Evolutionary conservation across 2,113 vertebrate species (phyloP).

Genomic region (Philantomba maxwellii): DNA sequence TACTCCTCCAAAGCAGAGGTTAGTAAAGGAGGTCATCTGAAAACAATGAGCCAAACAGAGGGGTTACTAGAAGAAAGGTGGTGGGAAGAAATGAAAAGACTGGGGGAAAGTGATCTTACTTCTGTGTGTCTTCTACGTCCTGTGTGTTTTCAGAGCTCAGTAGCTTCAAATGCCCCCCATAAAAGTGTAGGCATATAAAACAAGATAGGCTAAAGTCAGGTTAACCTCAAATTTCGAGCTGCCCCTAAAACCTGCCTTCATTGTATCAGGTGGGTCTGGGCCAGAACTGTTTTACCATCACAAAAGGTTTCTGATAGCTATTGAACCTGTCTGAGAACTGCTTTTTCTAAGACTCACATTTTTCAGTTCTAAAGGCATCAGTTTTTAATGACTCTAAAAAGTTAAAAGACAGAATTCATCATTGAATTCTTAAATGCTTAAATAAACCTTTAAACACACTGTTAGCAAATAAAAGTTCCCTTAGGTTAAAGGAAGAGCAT

Average conservation of each 20-base stretch:
- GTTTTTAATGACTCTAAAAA: background rate
- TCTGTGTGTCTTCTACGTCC: background rate
- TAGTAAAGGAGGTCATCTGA: background rate
- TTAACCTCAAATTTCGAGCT: background rate
- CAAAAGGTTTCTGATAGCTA: background rate
- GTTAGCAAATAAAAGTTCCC: slow-evolving; percentile 1
- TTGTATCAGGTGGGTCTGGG: background rate
- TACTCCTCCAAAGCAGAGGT: background rate
- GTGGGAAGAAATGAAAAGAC: background rate
- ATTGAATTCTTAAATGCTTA: slow-evolving; percentile 1
- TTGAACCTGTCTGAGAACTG: background rate
- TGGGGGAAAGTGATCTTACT: background rate
- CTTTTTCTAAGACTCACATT: background rate
- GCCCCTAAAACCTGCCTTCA: background rate
- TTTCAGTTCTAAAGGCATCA: background rate
- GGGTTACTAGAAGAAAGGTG: background rate
- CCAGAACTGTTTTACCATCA: background rate
- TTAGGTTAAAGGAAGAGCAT: background rate
- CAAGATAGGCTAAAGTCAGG: background rate
- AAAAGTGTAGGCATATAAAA: background rate
- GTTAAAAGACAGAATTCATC: background rate
- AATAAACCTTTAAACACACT: background rate
- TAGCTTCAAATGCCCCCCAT: background rate
- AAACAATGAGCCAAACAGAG: background rate
- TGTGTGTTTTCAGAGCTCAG: background rate